Evolutionary conservation across 2,888 invertebrate species (phyloP), one percentile per base, ranked within the genome.

Genomic region (Lasioglossum zephyrum): DNA sequence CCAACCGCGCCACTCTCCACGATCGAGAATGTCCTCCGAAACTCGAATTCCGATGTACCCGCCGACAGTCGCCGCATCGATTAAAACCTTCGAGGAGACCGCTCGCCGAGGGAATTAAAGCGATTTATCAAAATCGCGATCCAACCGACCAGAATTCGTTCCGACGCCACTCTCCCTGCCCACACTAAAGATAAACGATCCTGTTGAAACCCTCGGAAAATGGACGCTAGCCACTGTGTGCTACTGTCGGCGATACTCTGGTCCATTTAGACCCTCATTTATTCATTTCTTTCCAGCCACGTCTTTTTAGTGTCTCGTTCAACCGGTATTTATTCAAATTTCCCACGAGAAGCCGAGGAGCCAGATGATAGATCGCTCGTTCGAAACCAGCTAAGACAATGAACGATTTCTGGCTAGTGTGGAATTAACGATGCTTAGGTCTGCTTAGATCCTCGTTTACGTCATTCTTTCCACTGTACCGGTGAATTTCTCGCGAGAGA

Each of bases 131-230:
- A 63, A 63, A 31, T 31, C 63, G 16, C 6, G 26, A 53, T 53
- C 26, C 63, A 2, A 26, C 11, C 63, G 26, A 31, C 63, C 63
- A 63, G 63, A 63, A 63, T 63, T 63, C 63, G 63, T 63, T 63
- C 31, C 31, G 16, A 5, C 31, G 31, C 2, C n/a, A 36, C 36
- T 31, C 31, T 31, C 31, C 60, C 60, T 63, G 60, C 60, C 60
- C 60, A 26, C 60, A 13, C 31, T n/a, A 31, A 63, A 63, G 63
- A 63, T 63, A 63, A 63, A 63, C 63, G 63, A 63, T 31, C 63
- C 63, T 2, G 63, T 31, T 31, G 63, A n/a, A 63, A 63, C 63
- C 63, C 63, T 63, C 31, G 63, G 63, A 63, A 31, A 63, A 63
- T 31, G 31, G 13, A 31, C 63, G 2, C 31, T 26, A 16, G 31